Conservation (phyloP, 2,113 vertebrate species). For the Hippocampus mohnikei region DNA sequence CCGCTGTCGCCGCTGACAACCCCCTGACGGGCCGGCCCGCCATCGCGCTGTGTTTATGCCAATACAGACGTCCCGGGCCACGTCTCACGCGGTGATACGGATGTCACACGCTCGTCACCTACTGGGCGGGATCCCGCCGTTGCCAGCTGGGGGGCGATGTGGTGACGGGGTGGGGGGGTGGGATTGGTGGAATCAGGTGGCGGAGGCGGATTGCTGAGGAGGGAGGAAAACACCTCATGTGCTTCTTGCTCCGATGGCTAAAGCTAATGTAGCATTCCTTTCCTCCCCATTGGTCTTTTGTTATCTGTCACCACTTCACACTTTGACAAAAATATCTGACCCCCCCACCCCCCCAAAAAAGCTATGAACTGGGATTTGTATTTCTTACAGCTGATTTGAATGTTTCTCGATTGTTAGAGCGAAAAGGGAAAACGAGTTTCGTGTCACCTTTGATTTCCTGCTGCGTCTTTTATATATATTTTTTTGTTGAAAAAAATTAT, state of each 20-base stretch:
- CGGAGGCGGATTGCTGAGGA: neutral
- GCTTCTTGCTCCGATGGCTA: constrained; percentile 10
- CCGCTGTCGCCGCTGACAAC: constrained; percentile 51
- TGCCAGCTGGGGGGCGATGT: neutral
- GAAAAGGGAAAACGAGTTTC: neutral
- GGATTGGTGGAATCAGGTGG: neutral
- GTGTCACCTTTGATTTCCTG: no score
- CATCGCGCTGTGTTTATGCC: constrained; percentile 65
- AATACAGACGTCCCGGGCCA: constrained; percentile 54
- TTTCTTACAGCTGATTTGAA: no score
- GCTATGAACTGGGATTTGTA: no score
- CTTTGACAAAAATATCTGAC: no score
- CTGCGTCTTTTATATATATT: no score
- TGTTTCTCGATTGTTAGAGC: no score
- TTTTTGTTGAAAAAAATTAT: no score
- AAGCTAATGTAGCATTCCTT: no score
- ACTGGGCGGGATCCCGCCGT: constrained; percentile 26
- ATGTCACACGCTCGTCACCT: constrained; percentile 51
- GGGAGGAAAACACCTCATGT: neutral
- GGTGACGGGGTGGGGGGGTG: neutral
- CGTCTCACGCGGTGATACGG: constrained; percentile 55
- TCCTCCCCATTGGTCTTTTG: no score
- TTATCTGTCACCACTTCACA: no score
- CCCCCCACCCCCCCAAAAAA: no score
- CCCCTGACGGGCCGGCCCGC: constrained; percentile 59